Evolutionary conservation across 2,113 vertebrate genomes (phyloP), one percentile per base, ranked within the genome.

Genomic region (Pungitius pungitius): DNA sequence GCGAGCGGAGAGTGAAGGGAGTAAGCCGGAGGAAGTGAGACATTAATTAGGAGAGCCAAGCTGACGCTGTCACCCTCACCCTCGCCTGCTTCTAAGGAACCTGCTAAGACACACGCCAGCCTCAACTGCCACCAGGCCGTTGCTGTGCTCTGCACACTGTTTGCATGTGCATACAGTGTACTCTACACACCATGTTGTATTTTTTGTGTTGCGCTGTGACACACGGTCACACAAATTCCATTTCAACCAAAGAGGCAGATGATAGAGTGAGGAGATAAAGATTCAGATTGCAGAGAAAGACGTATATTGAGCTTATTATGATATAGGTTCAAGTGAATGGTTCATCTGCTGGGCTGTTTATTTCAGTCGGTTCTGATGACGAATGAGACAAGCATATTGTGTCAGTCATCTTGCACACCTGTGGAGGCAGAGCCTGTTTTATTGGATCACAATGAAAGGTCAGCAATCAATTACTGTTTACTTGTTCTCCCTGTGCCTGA

Each of bases 41-140:
- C 90, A 92, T 95, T 94, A 93, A 94, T 95, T 95, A 95, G 92
- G 86, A 86, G 90, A 94, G 91, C 90, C 89, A 91, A 94, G 91
- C 90, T 92, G 93, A 94, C 91, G 80, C 91, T 93, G 91, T 92
- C 93, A 93, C 86, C 88, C 85, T 87, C 72, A 75, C 80, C 90
- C 80, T 87, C 75, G 80, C 82, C 85, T 86, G 85, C 85, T 91
- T 92, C 89, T 87, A 87, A 90, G 82, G 86, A 89, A 86, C 75
- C 87, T 73, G 86, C 87, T 87, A 84, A 86, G 90, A 91, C 84
- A 90, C 89, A 84, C 81, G 80, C 72, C 88, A 90, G 80, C 68
- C 86, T 87, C 88, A 86, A 87, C 90, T 90, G 90, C 90, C 85
- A 82, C 79, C 78, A 79, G 76, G 81, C 77, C 69, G 37, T 47